Conservation (phyloP, 2,888 invertebrate species). For the Callinectes sapidus region DNA sequence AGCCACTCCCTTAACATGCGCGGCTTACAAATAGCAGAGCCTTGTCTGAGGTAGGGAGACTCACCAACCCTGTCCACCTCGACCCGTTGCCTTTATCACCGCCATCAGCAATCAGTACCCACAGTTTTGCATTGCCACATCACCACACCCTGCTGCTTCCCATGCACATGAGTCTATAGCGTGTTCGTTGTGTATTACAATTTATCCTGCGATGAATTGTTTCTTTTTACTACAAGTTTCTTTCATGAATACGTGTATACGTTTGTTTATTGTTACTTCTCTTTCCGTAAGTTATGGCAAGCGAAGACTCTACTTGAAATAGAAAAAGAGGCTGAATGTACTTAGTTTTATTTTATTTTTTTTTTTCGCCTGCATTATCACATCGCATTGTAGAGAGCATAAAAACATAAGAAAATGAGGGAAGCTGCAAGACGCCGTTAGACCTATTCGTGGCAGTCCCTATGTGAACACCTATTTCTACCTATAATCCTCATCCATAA, state of each 20-base stretch:
- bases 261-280: neutral
- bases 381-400: neutral
- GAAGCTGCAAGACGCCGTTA: too few relatives aligned
- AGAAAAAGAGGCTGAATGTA: too few relatives aligned
- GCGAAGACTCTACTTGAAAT: neutral
- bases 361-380: neutral
- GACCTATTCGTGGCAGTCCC: too few relatives aligned
- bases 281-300: too few relatives aligned
- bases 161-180: neutral
- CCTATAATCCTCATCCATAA: too few relatives aligned
- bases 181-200: too few relatives aligned
- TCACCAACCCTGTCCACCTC: neutral
- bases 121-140: neutral
- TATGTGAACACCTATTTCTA: too few relatives aligned
- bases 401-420: too few relatives aligned
- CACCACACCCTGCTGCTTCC: neutral
- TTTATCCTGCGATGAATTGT: too few relatives aligned
- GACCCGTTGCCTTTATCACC: neutral
- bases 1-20: constrained; percentile 10
- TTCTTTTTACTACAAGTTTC: neutral
- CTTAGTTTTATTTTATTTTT: too few relatives aligned
- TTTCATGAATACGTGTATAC: neutral
- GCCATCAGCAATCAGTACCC: neutral
- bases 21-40: neutral
- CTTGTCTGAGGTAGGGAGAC: neutral